phyloP scores from a whole-genome alignment of 2,888 invertebrate species.

The Nemotelus pantherinus region DNA sequence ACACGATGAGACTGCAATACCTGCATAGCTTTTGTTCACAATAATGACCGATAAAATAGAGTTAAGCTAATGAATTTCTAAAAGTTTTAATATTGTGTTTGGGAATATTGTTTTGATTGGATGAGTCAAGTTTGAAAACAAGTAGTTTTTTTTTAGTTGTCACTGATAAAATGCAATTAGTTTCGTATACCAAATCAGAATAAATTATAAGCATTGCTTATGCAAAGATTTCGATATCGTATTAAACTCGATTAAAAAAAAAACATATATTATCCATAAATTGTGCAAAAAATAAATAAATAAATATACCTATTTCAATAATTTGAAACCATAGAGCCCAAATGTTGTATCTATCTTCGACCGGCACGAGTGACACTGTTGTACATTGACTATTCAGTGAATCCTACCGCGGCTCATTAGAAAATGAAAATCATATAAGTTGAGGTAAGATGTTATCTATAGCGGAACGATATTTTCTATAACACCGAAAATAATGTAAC shows the following conservation, averaged over 20 bases:
- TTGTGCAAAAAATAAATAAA: constrained; percentile 17
- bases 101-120: not conserved
- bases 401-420: constrained; percentile 11
- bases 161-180: too few relatives aligned
- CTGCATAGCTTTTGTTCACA: too few relatives aligned
- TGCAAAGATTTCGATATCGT: constrained; percentile 7
- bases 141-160: too few relatives aligned
- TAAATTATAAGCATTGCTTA: too few relatives aligned
- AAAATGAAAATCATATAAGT: not conserved
- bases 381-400: constrained; percentile 14
- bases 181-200: too few relatives aligned
- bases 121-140: too few relatives aligned
- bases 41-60: not conserved
- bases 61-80: constrained; percentile 4
- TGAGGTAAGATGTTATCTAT: constrained; percentile 37
- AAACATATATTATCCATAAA: not conserved
- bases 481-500: constrained; percentile 14
- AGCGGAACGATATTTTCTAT: constrained; percentile 2
- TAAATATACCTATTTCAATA: not conserved
- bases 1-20: too few relatives aligned
- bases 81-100: constrained; percentile 37
- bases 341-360: constrained; percentile 28
- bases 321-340: constrained; percentile 25
- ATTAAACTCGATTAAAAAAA: constrained; percentile 23
- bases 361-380: constrained; percentile 24